Evolutionary conservation across 2,113 vertebrate genomes (phyloP).

Genomic region (Ameiurus melas): DNA sequence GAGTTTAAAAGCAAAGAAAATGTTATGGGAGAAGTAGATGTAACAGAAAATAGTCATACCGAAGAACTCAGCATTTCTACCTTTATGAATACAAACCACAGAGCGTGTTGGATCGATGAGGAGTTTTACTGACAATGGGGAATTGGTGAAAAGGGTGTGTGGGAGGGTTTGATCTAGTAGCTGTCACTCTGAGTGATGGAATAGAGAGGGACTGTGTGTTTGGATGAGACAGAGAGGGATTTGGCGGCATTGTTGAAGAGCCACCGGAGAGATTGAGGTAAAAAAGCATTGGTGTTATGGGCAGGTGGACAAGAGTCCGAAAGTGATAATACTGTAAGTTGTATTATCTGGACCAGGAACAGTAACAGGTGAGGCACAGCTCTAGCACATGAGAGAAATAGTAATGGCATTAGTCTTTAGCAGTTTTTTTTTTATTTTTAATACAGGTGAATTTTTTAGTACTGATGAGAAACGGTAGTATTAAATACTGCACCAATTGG

Average conservation of each 20-base stretch:
- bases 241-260: not conserved
- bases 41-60: not conserved
- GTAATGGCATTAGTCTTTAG: not conserved
- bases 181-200: not conserved
- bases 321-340: not conserved
- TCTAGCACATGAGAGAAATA: not conserved
- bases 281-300: not conserved
- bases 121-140: conserved; percentile 1
- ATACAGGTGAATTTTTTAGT: not conserved
- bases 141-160: conserved; percentile 3
- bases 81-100: not conserved
- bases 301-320: not conserved
- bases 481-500: not conserved
- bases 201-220: not conserved
- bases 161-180: conserved; percentile 18
- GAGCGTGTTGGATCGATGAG: not conserved
- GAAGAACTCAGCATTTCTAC: not conserved
- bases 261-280: not conserved
- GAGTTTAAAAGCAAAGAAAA: no score
- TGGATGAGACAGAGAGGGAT: not conserved
- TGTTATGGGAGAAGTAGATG: not conserved
- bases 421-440: not conserved
- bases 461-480: not conserved
- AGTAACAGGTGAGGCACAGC: not conserved
- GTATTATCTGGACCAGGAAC: not conserved